Base-by-base conservation (phyloP, 2,888 invertebrate genomes). In the Coremacera marginata region DNA sequence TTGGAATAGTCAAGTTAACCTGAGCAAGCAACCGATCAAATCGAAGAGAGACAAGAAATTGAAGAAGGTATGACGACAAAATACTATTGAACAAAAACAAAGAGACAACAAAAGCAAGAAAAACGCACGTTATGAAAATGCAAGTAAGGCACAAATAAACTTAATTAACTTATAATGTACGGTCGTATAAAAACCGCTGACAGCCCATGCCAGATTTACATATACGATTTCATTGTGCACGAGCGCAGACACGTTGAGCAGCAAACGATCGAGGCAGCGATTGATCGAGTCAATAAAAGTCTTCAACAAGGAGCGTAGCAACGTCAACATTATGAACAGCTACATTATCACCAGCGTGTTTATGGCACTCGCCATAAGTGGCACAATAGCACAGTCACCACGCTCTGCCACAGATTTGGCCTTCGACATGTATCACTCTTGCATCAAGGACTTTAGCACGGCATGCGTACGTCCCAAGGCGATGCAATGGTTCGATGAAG, bases 391-490 rank as follows among this genome's bases (percentile, higher is more conserved):
- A 63, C 79, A 70, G 71, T 79, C 75, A 14, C 83, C 84, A 44
- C 84, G 83, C 5, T 91, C 94, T n/a, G 94, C 94, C 2, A 90
- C 92, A 3, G 92, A 92, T 80, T 88, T 94, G 84, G 90, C 92
- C 22, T 90, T 90, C 80, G 94, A 93, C 84, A 92, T 94, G 89
- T 94, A 94, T 87, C 89, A 91, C 73, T 91, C 92, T 87, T 94
- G 94, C 84, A 86, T 94, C 68, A 92, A 92, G 86, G 92, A 93
- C 84, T 92, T 93, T 84, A 93, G 93, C 60, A 90, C 93, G 80
- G 91, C 92, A 84, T 96, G 96, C 89, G 93, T 94, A 75, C 94
- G 94, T 84, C 95, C 95, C 9, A 94, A 94, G 88, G 92, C 95
- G 65, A 88, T 95, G 85, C 91, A 93, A 81, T 95, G 95, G 93